Base-by-base conservation (phyloP, 2,888 invertebrate genomes). In the Melanchra persicariae region DNA sequence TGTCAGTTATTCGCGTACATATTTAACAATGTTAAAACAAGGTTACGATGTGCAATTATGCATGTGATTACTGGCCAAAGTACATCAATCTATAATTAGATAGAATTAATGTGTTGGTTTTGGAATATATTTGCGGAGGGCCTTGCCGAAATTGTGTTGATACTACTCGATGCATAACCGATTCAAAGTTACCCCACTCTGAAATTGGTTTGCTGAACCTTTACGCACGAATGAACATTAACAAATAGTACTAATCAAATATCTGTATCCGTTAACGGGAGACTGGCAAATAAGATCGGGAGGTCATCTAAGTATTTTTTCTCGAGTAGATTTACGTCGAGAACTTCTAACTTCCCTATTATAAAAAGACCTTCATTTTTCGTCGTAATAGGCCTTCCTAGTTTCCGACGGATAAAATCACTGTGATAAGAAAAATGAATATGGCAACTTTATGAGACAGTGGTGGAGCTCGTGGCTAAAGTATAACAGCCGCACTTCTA, bases 41-140 rank as follows among this genome's bases (percentile, higher is more conserved):
- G 87, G 88, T 85, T 85, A 84, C 81, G 77, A 83, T 84, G 81
- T 86, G 85, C 88, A 88, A 82, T 85, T 87, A 84, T 85, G 81
- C 84, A 86, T 84, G 77, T 84, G 82, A 86, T 85, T 84, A 85
- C 74, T 54, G 76, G 34, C 45, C 83, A 71, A 80, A 75, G 74
- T 80, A 70, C 80, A 79, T 78, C 77, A 81, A 85, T 85, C 81
- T 86, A 74, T 80, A 81, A 78, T 80, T 84, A 87, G 81, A 84
- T 82, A 74, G 79, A 75, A 65, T 67, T 62, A 61, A 71, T 73
- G 71, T 71, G 73, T 74, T 70, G 71, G 66, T 74, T 74, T 66
- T 51, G 60, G 72, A 71, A 47, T 81, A 62, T 43, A 7, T 60
- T 24, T 61, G 58, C 34, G 60, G 15, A 5, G 47, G 26, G 49